phyloP scores from a whole-genome alignment of 2,888 invertebrate genomes.

The Agrochola lychnidis region DNA sequence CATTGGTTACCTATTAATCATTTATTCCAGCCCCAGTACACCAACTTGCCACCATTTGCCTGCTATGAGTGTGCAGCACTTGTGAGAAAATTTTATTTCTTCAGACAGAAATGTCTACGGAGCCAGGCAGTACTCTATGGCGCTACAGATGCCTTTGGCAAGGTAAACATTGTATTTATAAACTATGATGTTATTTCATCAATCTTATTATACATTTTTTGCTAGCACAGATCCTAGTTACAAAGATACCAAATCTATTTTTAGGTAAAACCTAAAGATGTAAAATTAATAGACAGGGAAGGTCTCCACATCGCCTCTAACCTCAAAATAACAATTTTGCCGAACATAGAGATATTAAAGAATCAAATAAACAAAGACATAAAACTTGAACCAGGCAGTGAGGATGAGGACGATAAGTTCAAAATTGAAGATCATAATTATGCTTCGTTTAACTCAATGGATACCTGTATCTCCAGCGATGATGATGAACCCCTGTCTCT shows the following conservation, averaged over 20 bases:
- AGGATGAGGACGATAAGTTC: slow-evolving; percentile 59
- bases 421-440: slow-evolving; percentile 74
- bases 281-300: slow-evolving; percentile 74
- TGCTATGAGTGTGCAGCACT: slow-evolving; percentile 82
- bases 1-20: neutral
- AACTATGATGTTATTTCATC: neutral
- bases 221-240: neutral
- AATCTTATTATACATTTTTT: neutral
- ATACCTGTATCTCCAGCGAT: slow-evolving; percentile 72
- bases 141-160: slow-evolving; percentile 73
- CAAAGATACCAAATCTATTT: slow-evolving; percentile 1
- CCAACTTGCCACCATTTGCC: slow-evolving; percentile 76
- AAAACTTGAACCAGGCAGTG: slow-evolving; percentile 36
- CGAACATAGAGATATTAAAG: slow-evolving; percentile 46
- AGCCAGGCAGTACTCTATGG: slow-evolving; percentile 78
- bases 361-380: neutral
- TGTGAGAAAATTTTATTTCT: slow-evolving; percentile 78
- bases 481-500: slow-evolving; percentile 74
- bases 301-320: slow-evolving; percentile 69
- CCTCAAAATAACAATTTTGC: slow-evolving; percentile 44
- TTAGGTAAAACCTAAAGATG: slow-evolving; percentile 72
- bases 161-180: slow-evolving; percentile 69
- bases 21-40: slow-evolving; percentile 71
- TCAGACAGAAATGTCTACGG: slow-evolving; percentile 78
- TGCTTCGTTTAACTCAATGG: slow-evolving; percentile 51